A percentile compares a stretch with the other conserved stretches of the same genome.
These are phyloP conservation scores for Latheticus oryzae DNA, from an alignment of 2,888 invertebrate species.

Conservation along the genomic window DNA sequence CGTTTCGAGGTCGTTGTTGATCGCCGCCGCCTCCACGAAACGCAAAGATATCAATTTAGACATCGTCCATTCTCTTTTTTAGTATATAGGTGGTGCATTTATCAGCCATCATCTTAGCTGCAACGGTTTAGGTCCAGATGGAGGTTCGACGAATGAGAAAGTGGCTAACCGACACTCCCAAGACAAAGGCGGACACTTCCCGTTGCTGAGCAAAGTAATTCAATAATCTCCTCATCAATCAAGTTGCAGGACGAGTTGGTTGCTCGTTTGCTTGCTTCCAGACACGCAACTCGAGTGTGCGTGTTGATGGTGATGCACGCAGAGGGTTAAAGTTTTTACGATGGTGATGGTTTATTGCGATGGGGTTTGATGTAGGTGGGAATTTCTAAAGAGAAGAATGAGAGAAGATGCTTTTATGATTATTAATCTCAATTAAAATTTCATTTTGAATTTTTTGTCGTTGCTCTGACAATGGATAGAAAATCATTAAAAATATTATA, in stretches of 20 bases:
- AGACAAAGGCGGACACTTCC: conserved; percentile 62
- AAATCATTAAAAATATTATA: too few species aligned
- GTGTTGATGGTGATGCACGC: too few species aligned
- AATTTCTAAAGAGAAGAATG: too few species aligned
- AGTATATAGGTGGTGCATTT: conserved; percentile 25
- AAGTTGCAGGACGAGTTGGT: conserved; percentile 39
- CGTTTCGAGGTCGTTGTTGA: conserved; percentile 22
- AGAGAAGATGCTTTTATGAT: too few species aligned
- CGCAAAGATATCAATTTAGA: conserved; percentile 14
- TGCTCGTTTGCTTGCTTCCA: conserved; percentile 8
- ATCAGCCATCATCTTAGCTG: conserved; percentile 24
- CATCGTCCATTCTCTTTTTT: conserved; percentile 19
- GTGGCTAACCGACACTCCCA: conserved; percentile 57
- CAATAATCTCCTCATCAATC: conserved; percentile 59
- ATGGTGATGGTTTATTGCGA: too few species aligned
- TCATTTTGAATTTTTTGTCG: too few species aligned
- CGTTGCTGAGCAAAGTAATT: conserved; percentile 55
- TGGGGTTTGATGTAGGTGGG: too few species aligned
- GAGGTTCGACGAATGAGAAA: conserved; percentile 54
- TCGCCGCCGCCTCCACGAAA: conserved; percentile 13
- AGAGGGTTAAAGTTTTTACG: too few species aligned
- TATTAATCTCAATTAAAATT: too few species aligned
- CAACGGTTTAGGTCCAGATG: conserved; percentile 32
- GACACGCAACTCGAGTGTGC: conserved; percentile 36
- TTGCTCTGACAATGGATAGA: too few species aligned